phyloP scores from a whole-genome alignment of 2,113 vertebrate species.

The Thamnaconus septentrionalis region DNA sequence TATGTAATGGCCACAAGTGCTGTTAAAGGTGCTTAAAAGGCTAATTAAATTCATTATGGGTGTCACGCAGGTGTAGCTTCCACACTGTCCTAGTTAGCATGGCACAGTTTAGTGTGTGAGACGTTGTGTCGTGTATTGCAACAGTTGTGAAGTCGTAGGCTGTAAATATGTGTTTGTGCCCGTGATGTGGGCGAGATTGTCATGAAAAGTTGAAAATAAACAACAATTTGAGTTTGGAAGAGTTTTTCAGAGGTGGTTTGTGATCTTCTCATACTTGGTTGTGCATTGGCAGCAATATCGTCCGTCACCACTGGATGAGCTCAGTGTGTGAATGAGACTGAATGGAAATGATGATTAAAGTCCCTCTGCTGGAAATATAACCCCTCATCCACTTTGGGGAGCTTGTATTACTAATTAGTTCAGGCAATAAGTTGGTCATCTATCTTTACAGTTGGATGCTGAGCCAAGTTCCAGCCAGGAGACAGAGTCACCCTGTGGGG shows the following conservation, averaged over 20 bases:
- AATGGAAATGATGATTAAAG: constrained; percentile 62
- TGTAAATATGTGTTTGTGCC: background rate
- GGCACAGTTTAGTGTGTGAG: background rate
- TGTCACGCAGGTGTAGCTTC: constrained; percentile 20
- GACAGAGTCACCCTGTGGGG: constrained; percentile 14
- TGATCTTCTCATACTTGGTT: constrained; percentile 38
- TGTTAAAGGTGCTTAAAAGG: constrained; percentile 13
- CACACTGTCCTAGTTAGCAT: constrained; percentile 15
- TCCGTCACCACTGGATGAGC: constrained; percentile 58
- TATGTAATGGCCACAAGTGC: constrained; percentile 24
- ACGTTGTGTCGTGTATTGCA: constrained; percentile 8
- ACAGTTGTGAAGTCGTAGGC: too few species aligned
- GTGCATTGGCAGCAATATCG: constrained; percentile 53
- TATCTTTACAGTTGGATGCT: constrained; percentile 35
- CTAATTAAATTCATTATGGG: constrained; percentile 33
- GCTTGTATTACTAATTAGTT: constrained; percentile 60
- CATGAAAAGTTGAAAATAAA: background rate
- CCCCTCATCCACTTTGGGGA: constrained; percentile 53
- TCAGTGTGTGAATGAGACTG: constrained; percentile 53
- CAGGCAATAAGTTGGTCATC: constrained; percentile 35
- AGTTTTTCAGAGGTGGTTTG: background rate
- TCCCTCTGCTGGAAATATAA: constrained; percentile 56
- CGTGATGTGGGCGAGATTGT: background rate
- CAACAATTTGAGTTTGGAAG: background rate
- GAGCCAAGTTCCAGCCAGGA: constrained; percentile 21